Conservation (phyloP, 1,140 invertebrate genomes). For the Diprion similis region DNA sequence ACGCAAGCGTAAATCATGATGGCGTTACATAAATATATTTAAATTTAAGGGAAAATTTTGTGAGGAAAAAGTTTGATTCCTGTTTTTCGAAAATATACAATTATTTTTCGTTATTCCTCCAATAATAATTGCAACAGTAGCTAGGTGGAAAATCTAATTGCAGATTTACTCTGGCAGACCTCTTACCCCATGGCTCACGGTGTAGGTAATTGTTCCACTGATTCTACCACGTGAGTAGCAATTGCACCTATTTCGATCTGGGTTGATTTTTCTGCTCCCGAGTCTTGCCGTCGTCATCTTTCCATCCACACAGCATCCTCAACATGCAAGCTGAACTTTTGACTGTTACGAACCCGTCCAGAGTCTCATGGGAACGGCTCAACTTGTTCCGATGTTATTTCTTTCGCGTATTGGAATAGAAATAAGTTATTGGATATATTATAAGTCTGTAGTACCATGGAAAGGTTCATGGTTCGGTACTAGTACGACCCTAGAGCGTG, state of each 20-base stretch:
- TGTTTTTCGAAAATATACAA: too few species aligned
- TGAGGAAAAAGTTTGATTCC: too few species aligned
- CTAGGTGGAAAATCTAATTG: slow-evolving; percentile 33
- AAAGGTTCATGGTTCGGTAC: too few species aligned
- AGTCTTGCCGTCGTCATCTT: slow-evolving; percentile 39
- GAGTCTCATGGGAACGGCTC: too few species aligned
- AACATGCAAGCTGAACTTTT: slow-evolving; percentile 40
- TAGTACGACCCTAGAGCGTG: too few species aligned
- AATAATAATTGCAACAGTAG: slow-evolving; percentile 45
- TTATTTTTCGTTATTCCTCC: slow-evolving; percentile 34
- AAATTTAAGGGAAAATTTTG: too few species aligned
- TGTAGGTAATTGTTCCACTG: slow-evolving; percentile 51
- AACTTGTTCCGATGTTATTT: too few species aligned
- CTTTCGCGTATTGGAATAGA: too few species aligned
- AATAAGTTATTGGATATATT: too few species aligned
- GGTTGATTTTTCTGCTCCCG: slow-evolving; percentile 39
- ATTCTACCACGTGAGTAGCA: slow-evolving; percentile 38
- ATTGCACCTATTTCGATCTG: slow-evolving; percentile 51
- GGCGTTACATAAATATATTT: too few species aligned
- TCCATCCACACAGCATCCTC: slow-evolving; percentile 33
- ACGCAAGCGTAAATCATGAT: too few species aligned
- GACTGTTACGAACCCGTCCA: slow-evolving; percentile 39
- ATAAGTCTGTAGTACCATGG: too few species aligned
- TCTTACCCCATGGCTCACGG: slow-evolving; percentile 11
- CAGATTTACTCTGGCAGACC: slow-evolving; percentile 24